A percentile compares a stretch with the other conserved stretches of the same genome.
phyloP scores from a whole-genome alignment of 2,113 vertebrate species.

The Campylomormyrus tamandua region DNA sequence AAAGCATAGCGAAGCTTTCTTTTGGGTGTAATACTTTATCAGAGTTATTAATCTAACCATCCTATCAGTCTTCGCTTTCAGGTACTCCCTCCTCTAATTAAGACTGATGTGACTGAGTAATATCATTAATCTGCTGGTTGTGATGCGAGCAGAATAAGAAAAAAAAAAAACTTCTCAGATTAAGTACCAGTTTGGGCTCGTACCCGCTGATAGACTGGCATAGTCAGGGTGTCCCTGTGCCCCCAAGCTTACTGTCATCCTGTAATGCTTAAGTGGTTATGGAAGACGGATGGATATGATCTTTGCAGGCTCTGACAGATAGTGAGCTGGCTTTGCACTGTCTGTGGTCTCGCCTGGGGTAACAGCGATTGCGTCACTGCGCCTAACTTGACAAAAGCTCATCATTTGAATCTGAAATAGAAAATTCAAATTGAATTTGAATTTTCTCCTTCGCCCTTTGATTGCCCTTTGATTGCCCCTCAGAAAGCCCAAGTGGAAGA shows the following conservation, averaged over 20 bases:
- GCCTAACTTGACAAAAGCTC: not conserved
- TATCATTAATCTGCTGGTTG: not conserved
- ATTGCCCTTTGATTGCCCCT: not conserved
- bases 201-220: not conserved
- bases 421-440: too few species aligned
- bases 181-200: not conserved
- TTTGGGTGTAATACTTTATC: not conserved
- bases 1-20: not conserved
- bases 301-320: not conserved
- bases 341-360: not conserved
- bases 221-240: not conserved
- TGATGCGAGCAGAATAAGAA: not conserved
- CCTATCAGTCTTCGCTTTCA: not conserved
- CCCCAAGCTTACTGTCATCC: not conserved
- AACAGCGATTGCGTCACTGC: not conserved
- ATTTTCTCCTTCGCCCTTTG: not conserved
- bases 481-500: slow-evolving; percentile 45
- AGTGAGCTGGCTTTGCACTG: not conserved
- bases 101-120: not conserved
- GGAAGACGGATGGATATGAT: not conserved
- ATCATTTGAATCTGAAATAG: not conserved
- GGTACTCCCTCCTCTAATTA: not conserved
- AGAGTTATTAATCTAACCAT: not conserved
- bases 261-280: not conserved
- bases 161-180: not conserved